Conservation (phyloP, 2,888 invertebrate species). For the Conus canariensis region DNA sequence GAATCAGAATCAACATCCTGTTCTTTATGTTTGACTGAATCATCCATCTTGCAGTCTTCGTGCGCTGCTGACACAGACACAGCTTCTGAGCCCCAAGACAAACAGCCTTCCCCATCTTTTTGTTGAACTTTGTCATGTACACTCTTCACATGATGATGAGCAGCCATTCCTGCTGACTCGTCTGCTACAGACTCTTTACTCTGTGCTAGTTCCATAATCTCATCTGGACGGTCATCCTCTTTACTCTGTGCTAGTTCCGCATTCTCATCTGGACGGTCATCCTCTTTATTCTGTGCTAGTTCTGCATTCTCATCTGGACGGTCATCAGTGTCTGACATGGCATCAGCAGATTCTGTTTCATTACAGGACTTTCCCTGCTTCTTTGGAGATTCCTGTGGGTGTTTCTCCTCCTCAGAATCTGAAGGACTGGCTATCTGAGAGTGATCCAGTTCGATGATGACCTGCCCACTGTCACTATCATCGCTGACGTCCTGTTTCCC, state of each 20-base stretch:
- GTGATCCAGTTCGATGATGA: conserved; percentile 46
- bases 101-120: not conserved
- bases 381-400: not conserved
- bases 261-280: not conserved
- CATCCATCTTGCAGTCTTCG: not conserved
- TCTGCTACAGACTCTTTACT: not conserved
- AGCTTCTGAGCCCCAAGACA: not conserved
- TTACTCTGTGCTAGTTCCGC: not conserved
- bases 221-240: not conserved
- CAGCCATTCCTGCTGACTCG: not conserved
- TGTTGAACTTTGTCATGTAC: not conserved
- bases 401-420: conserved; percentile 43
- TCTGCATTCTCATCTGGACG: not conserved
- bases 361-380: not conserved
- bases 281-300: not conserved
- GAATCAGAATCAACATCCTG: not conserved
- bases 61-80: not conserved
- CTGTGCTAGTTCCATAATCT: not conserved
- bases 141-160: no score
- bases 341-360: conserved; percentile 19
- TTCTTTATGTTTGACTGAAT: conserved; percentile 11
- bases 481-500: conserved; percentile 34
- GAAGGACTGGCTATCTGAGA: conserved; percentile 40
- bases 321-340: conserved; percentile 41
- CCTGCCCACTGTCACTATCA: conserved; percentile 40